Conservation (phyloP, 1,140 invertebrate species). For the Drosophila auraria region DNA sequence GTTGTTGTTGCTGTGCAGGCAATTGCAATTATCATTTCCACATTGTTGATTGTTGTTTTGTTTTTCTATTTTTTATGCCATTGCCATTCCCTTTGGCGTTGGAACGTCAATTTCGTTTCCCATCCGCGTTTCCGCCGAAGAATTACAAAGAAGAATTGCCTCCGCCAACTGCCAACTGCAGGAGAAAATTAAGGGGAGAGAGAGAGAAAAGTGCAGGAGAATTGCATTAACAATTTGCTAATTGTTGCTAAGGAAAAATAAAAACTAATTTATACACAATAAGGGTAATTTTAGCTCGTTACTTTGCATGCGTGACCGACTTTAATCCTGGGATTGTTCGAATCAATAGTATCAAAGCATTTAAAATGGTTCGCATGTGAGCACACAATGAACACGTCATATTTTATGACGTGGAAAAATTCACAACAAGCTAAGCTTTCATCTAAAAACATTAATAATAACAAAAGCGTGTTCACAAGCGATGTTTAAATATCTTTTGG, state of each 20-base stretch:
- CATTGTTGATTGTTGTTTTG: conserved; percentile 77
- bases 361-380: conserved; percentile 26
- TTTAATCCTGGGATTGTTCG: conserved; percentile 22
- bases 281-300: conserved; percentile 20
- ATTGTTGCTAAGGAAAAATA: conserved; percentile 45
- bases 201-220: conserved; percentile 35
- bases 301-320: conserved; percentile 25
- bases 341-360: conserved; percentile 28
- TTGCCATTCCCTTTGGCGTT: conserved; percentile 58
- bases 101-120: conserved; percentile 68
- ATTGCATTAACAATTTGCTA: conserved; percentile 67
- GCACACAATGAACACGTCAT: conserved; percentile 20
- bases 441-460: conserved; percentile 11
- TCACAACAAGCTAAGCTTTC: conserved; percentile 8
- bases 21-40: conserved; percentile 83
- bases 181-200: conserved; percentile 15
- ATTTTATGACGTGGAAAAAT: conserved; percentile 17
- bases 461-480: conserved; percentile 19
- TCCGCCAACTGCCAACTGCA: conserved; percentile 38
- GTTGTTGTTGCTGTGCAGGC: conserved; percentile 53
- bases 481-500: conserved; percentile 3
- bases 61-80: conserved; percentile 55
- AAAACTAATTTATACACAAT: neutral
- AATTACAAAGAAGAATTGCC: conserved; percentile 41
- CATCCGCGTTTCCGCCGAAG: conserved; percentile 71